Percentiles rank a stretch among this genome's conserved stretches.
Evolutionary conservation across 1,140 invertebrate genomes (phyloP).

Genomic region (Dendrolimus punctatus): DNA sequence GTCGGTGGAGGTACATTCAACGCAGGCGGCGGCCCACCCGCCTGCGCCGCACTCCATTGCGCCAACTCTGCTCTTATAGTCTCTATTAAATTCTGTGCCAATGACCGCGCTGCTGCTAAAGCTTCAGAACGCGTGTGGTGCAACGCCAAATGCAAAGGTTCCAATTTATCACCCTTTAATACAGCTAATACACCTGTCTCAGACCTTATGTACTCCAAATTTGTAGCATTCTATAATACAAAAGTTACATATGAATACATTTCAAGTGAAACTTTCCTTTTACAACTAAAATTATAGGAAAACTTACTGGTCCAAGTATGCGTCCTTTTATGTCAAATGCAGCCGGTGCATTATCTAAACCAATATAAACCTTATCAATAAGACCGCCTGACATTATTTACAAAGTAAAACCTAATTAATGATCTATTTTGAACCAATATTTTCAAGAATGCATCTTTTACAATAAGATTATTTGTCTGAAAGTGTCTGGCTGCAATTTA

Average conservation of each 20-base stretch:
- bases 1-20: slow-evolving; percentile 52
- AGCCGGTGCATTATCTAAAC: slow-evolving; percentile 83
- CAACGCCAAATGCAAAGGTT: slow-evolving; percentile 85
- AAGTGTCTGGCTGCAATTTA: too few relatives aligned
- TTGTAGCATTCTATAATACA: slow-evolving; percentile 75
- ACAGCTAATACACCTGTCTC: slow-evolving; percentile 85
- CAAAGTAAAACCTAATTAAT: slow-evolving; percentile 15
- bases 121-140: slow-evolving; percentile 81
- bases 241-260: slow-evolving; percentile 13
- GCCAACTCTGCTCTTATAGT: slow-evolving; percentile 85
- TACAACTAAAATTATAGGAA: slow-evolving; percentile 8
- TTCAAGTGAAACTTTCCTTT: slow-evolving; percentile 7
- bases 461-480: too few relatives aligned
- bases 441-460: slow-evolving; percentile 47
- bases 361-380: slow-evolving; percentile 83
- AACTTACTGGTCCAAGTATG: slow-evolving; percentile 75
- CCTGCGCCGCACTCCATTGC: slow-evolving; percentile 68
- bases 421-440: slow-evolving; percentile 24
- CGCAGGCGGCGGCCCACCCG: slow-evolving; percentile 49
- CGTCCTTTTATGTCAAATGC: slow-evolving; percentile 83
- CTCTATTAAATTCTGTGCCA: slow-evolving; percentile 85
- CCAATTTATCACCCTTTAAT: slow-evolving; percentile 82
- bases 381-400: slow-evolving; percentile 61
- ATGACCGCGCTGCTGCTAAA: slow-evolving; percentile 80
- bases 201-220: slow-evolving; percentile 82